phyloP scores from a whole-genome alignment of 2,888 invertebrate genomes.

The Agrilus mali region DNA sequence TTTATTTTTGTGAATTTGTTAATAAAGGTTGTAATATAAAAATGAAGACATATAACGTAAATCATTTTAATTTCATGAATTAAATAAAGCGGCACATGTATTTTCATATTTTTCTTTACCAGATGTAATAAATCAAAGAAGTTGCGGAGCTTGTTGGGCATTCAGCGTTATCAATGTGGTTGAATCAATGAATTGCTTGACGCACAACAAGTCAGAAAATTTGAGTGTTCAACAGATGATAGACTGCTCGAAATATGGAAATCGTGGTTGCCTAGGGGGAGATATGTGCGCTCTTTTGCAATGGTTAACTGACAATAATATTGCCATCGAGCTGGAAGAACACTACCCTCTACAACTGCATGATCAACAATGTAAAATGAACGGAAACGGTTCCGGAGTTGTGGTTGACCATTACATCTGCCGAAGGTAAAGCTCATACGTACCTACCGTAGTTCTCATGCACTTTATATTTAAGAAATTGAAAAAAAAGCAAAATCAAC shows the following conservation, averaged over 20 bases:
- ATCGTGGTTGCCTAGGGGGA: slow-evolving; percentile 68
- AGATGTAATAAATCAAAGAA: slow-evolving; percentile 55
- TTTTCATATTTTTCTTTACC: slow-evolving; percentile 47
- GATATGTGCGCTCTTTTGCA: slow-evolving; percentile 64
- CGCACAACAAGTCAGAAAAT: slow-evolving; percentile 42
- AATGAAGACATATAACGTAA: too few relatives aligned
- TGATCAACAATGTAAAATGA: slow-evolving; percentile 36
- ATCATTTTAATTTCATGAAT: too few relatives aligned
- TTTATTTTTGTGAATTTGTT: too few relatives aligned
- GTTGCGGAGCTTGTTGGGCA: slow-evolving; percentile 81
- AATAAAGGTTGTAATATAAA: too few relatives aligned
- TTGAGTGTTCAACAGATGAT: slow-evolving; percentile 72
- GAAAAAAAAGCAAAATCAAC: not conserved
- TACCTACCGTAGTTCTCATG: too few relatives aligned
- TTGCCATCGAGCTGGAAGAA: slow-evolving; percentile 41
- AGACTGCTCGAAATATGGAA: slow-evolving; percentile 63
- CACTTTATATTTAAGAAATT: too few relatives aligned
- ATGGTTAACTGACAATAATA: slow-evolving; percentile 52
- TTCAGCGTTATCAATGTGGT: slow-evolving; percentile 64
- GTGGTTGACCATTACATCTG: slow-evolving; percentile 46
- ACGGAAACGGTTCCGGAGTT: slow-evolving; percentile 34
- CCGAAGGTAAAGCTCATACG: slow-evolving; percentile 43
- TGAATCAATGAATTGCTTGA: slow-evolving; percentile 65
- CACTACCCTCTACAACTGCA: slow-evolving; percentile 50
- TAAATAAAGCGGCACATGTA: slow-evolving; percentile 34